Evolutionary conservation across 2,113 vertebrate species (phyloP), one percentile per base, ranked within the genome.

Genomic region (Eolophus roseicapilla): DNA sequence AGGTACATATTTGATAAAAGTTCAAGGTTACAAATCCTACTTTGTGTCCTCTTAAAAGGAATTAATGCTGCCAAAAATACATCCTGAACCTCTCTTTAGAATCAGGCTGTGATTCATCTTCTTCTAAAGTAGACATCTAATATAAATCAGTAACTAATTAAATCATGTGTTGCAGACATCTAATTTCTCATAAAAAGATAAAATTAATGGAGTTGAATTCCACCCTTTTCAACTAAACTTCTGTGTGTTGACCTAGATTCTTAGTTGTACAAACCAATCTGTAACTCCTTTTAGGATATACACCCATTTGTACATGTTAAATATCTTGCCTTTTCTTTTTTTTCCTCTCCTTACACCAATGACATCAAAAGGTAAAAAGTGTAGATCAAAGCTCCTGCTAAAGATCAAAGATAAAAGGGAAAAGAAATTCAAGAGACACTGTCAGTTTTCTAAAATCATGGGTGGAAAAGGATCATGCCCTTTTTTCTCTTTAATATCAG

Each of bases 341-440:
- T 2, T 2, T 8, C 6, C 9, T 59, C 62, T 93, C 47, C 55
- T 83, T 93, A 96, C 90, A 90, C 88, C 33, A 68, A 59, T 86
- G 90, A 94, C 95, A 97, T 96, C 92, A 96, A 96, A 97, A 96
- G 64, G 88, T 94, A 95, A 90, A 97, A 97, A 97, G 29, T 78
- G 90, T 60, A 90, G 88, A 96, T 95, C 93, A 96, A 95, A 96
- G 95, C 82, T 90, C 65, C 53, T 77, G 75, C 85, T 74, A 82
- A 91, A 95, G 76, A 94, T 96, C 90, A 94, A 96, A 97, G 92
- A 53, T 17, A 83, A 95, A 92, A 95, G 88, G 50, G 94, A 93
- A 85, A 94, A 93, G 53, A 96, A 95, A 93, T 80, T 90, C 88
- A 88, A 90, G 82, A 95, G 18, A 46, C 88, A 86, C 46, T 92